phyloP scores from a whole-genome alignment of 2,113 vertebrate genomes.

The Trinectes maculatus region DNA sequence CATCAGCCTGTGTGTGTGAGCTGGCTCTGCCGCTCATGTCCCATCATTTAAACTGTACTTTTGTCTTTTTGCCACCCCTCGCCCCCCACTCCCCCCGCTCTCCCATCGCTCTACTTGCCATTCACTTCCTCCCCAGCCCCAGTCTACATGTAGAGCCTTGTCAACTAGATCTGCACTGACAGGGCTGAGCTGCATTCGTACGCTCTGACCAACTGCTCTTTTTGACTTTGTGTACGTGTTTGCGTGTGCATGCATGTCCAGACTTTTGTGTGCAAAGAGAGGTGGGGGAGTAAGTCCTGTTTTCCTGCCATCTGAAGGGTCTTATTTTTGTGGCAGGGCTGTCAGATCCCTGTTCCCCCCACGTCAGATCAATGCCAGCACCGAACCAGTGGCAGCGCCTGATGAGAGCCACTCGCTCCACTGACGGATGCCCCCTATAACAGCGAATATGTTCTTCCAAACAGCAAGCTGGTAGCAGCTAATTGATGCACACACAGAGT shows the following conservation, averaged over 20 bases:
- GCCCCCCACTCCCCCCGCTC: too few species aligned
- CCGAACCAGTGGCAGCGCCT: slow-evolving; percentile 77
- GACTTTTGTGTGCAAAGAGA: slow-evolving; percentile 30
- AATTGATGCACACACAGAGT: slow-evolving; percentile 80
- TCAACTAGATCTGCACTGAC: slow-evolving; percentile 67
- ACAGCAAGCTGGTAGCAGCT: slow-evolving; percentile 91
- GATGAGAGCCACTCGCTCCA: slow-evolving; percentile 85
- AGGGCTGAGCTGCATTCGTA: slow-evolving; percentile 82
- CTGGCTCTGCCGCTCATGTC: slow-evolving; percentile 70
- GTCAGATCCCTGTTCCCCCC: slow-evolving; percentile 89
- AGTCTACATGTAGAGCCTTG: slow-evolving; percentile 38
- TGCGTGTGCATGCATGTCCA: slow-evolving; percentile 28
- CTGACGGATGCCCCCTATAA: slow-evolving; percentile 90
- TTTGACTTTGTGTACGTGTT: slow-evolving; percentile 83
- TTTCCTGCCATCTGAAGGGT: slow-evolving; percentile 81
- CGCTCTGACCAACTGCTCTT: slow-evolving; percentile 93
- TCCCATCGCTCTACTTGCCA: slow-evolving; percentile 26
- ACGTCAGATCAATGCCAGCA: slow-evolving; percentile 85
- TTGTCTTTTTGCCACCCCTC: slow-evolving; percentile 38
- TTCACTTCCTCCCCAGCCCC: slow-evolving; percentile 42
- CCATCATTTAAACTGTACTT: slow-evolving; percentile 68
- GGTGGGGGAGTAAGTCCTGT: slow-evolving; percentile 77
- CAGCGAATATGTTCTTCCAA: slow-evolving; percentile 96
- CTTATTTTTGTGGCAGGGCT: slow-evolving; percentile 96
- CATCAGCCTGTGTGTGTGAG: slow-evolving; percentile 66